These are phyloP conservation scores for Pseudonaja textilis DNA, from an alignment of 2,113 vertebrate genomes.

Conservation along the genomic window DNA sequence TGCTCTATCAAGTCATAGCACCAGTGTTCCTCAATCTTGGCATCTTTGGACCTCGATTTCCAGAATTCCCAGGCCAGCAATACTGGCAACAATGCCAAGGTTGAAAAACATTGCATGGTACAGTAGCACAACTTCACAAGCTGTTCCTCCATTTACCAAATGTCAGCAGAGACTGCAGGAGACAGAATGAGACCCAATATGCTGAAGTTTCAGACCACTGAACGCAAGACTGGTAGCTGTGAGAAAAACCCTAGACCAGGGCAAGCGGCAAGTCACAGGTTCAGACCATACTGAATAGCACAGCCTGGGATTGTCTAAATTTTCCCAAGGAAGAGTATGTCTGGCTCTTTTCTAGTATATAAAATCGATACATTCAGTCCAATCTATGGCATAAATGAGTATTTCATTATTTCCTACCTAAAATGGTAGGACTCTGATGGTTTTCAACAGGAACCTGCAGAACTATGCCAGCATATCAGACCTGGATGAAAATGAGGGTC, in stretches of 20 bases:
- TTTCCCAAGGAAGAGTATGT: background rate
- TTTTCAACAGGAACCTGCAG: background rate
- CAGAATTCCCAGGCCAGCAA: background rate
- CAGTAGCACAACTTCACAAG: background rate
- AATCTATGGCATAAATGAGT: background rate
- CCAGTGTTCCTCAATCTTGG: background rate
- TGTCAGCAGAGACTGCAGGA: background rate
- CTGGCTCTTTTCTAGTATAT: background rate
- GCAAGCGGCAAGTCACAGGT: background rate
- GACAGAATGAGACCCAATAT: background rate
- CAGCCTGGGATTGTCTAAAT: background rate
- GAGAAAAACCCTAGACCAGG: background rate
- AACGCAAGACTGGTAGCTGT: background rate
- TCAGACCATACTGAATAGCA: background rate
- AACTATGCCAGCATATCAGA: background rate
- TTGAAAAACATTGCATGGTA: background rate
- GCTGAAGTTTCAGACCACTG: background rate
- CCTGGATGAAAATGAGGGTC: background rate
- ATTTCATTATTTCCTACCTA: background rate
- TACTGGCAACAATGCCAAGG: background rate
- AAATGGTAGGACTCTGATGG: background rate
- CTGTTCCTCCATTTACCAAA: background rate
- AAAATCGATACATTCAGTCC: background rate
- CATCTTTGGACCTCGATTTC: background rate
- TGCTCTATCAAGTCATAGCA: background rate